A percentile compares a stretch with the other conserved stretches of the same genome.
phyloP scores from a whole-genome alignment of 2,888 invertebrate genomes.

The Galerucella pusilla region DNA sequence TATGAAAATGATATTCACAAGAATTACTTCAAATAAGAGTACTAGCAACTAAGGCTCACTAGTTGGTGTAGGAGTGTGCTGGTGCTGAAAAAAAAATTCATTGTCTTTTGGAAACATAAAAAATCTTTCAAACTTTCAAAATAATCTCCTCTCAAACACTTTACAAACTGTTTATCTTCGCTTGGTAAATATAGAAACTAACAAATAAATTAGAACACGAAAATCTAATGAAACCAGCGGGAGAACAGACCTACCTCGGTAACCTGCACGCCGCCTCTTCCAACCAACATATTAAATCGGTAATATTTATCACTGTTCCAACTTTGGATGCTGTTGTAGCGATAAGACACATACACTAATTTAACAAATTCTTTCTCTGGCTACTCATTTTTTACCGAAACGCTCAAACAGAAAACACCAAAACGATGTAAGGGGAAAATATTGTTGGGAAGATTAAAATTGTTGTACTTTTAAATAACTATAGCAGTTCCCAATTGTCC shows the following conservation, averaged over 20 bases:
- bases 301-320: conserved; percentile 28
- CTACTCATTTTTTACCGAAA: conserved; percentile 23
- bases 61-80: too few relatives aligned
- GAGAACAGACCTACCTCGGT: not conserved
- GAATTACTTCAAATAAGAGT: too few relatives aligned
- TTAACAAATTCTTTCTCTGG: conserved; percentile 27
- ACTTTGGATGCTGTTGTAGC: conserved; percentile 24
- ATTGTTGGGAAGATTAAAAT: conserved; percentile 5
- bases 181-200: not conserved
- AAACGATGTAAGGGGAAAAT: not conserved
- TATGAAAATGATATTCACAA: too few relatives aligned
- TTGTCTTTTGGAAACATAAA: too few relatives aligned
- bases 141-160: not conserved
- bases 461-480: not conserved
- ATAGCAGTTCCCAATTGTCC: too few relatives aligned
- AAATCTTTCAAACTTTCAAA: not conserved
- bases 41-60: too few relatives aligned
- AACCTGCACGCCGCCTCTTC: not conserved
- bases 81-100: too few relatives aligned
- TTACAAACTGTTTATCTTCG: not conserved
- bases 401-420: not conserved
- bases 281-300: conserved; percentile 23
- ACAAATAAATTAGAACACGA: not conserved
- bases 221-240: conserved; percentile 5
- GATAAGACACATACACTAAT: conserved; percentile 32